phyloP scores from a whole-genome alignment of 2,797 vertebrate species.

The Chaunax sp. region DNA sequence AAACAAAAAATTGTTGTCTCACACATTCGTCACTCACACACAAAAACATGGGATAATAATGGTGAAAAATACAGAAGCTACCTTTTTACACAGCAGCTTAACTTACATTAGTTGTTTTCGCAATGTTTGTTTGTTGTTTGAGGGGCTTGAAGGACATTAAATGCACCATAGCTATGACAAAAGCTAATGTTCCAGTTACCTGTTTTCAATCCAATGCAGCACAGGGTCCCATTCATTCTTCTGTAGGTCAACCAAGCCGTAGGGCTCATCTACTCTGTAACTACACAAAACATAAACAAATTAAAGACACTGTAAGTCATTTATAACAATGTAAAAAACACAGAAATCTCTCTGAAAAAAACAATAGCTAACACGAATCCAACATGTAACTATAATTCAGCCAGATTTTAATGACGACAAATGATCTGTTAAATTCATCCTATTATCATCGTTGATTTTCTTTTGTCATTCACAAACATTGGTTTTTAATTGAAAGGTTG shows the following conservation, averaged over 20 bases:
- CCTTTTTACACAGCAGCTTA: not conserved
- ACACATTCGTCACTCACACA: no score
- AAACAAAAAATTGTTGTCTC: no score
- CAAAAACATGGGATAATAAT: no score
- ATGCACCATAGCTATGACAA: not conserved
- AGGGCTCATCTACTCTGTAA: conserved; percentile 95
- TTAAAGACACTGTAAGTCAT: not conserved
- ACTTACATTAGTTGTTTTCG: not conserved
- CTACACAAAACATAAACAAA: conserved; percentile 74
- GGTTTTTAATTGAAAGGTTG: not conserved
- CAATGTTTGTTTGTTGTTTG: no score
- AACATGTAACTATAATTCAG: no score
- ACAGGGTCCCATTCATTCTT: conserved; percentile 96
- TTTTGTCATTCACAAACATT: not conserved
- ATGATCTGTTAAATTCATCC: not conserved
- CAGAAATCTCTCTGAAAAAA: not conserved
- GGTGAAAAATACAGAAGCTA: no score
- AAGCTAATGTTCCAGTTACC: conserved; percentile 75
- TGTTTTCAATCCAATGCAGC: conserved; percentile 91
- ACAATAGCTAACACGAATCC: no score
- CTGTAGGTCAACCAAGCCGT: conserved; percentile 92
- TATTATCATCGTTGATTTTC: not conserved
- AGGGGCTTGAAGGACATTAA: not conserved
- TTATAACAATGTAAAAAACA: not conserved
- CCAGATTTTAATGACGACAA: not conserved